Evolutionary conservation across 2,888 invertebrate genomes (phyloP), one percentile per base, ranked within the genome.

Genomic region (Macrosoma leucophasiata): DNA sequence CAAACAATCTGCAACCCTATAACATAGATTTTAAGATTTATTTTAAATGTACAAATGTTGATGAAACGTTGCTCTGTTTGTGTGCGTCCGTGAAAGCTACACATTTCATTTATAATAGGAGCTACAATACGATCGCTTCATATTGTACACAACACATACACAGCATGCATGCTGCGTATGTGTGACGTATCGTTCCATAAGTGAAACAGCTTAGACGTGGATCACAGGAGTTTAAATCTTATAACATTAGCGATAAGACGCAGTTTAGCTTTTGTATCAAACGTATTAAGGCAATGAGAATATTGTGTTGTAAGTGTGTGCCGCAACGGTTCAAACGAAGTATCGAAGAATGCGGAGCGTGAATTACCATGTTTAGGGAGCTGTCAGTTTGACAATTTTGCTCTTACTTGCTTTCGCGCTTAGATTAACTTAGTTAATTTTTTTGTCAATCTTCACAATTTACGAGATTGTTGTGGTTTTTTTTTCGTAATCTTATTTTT

Each of bases 41-140:
- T n/a, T n/a, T n/a, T n/a, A n/a, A 22, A 13, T 49, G 34, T 2
- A 0, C 10, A 6, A 10, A 2, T 24, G 38, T 39, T 55, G 52
- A 52, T 57, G 56, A 62, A 68, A 69, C 65, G 58, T 57, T 57
- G 47, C 48, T 55, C 43, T 70, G 70, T 61, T 58, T 73, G 81
- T 82, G 81, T 78, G 79, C 71, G 50, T 59, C 62, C 64, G 82
- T 79, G 82, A 84, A 84, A 84, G 82, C 81, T 77, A 82, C 77
- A 82, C 79, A 77, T 81, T 79, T 81, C 79, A 74, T 79, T 79
- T 79, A 75, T 72, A 75, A 70, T 73, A 69, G 66, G 75, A 71
- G 63, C 71, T 77, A 79, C 75, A 77, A 77, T 76, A 74, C 71
- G 61, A 67, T 48, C 58, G 69, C 75, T 73, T 78, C 78, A 78